Evolutionary conservation across 1,140 invertebrate genomes (phyloP).

Genomic region (Drosophila busckii): DNA sequence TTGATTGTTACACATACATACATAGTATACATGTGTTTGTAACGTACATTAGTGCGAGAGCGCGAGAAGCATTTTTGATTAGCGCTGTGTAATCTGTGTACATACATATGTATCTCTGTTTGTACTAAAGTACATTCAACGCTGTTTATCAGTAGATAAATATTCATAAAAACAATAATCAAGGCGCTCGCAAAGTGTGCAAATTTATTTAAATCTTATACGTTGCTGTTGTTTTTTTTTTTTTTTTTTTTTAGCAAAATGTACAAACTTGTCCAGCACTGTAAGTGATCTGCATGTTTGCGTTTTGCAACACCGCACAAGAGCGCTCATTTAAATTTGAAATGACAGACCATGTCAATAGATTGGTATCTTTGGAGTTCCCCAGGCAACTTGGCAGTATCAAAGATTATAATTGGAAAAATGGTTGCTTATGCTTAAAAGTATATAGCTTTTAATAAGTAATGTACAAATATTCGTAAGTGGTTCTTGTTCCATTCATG

Average conservation of each 20-base stretch:
- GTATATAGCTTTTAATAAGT: too few species aligned
- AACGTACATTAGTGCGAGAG: slow-evolving; percentile 2
- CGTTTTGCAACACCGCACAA: too few species aligned
- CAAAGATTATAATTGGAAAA: too few species aligned
- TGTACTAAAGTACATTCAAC: slow-evolving; percentile 20
- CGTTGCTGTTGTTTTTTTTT: neutral
- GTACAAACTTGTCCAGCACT: neutral
- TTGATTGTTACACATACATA: slow-evolving; percentile 12
- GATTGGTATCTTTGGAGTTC: too few species aligned
- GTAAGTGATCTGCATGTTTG: too few species aligned
- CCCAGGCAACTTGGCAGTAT: too few species aligned
- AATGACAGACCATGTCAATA: too few species aligned
- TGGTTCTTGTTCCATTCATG: too few species aligned
- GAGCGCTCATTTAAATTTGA: too few species aligned
- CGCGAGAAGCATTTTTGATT: slow-evolving; percentile 46
- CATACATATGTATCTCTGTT: slow-evolving; percentile 18
- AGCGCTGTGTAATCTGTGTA: slow-evolving; percentile 46
- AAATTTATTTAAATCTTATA: too few species aligned
- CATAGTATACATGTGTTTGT: slow-evolving; percentile 1
- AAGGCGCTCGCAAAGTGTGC: slow-evolving; percentile 4
- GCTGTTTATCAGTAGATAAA: slow-evolving; percentile 41
- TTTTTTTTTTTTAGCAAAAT: neutral
- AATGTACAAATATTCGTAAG: too few species aligned
- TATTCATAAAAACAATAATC: slow-evolving; percentile 26
- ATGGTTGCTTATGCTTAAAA: too few species aligned